A percentile compares a stretch with the other conserved stretches of the same genome.
Evolutionary conservation across 2,797 vertebrate genomes (phyloP).

Genomic region (Bufotes viridis): DNA sequence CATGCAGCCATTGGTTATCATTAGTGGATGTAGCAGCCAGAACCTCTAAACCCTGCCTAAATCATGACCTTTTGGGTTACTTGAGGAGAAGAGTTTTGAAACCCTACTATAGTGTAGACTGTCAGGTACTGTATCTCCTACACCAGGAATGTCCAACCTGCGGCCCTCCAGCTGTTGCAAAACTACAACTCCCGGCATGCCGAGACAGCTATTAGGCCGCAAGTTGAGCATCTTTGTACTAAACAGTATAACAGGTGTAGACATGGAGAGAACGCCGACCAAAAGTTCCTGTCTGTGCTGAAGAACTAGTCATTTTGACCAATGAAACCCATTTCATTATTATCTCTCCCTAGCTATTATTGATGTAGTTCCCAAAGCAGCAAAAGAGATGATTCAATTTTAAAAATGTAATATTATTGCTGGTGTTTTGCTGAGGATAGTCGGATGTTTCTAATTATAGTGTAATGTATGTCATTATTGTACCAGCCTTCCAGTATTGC

Average conservation of each 20-base stretch:
- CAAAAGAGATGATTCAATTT: background rate
- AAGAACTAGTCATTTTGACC: background rate
- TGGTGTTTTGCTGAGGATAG: background rate
- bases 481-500: background rate
- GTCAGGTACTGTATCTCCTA: no score
- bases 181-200: no score
- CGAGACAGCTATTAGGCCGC: no score
- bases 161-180: no score
- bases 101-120: background rate
- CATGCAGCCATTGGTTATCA: no score
- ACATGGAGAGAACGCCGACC: background rate
- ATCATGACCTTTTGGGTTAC: background rate
- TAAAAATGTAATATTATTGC: background rate
- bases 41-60: no score
- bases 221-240: no score
- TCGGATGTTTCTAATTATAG: background rate
- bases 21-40: no score
- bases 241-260: background rate
- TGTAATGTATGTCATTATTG: slow-evolving; percentile 13
- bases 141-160: no score
- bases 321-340: background rate
- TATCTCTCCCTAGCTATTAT: background rate
- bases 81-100: background rate
- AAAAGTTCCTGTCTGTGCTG: background rate
- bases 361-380: background rate